Conservation (phyloP, 1,140 invertebrate species). For the Brachionus paranguensis region DNA sequence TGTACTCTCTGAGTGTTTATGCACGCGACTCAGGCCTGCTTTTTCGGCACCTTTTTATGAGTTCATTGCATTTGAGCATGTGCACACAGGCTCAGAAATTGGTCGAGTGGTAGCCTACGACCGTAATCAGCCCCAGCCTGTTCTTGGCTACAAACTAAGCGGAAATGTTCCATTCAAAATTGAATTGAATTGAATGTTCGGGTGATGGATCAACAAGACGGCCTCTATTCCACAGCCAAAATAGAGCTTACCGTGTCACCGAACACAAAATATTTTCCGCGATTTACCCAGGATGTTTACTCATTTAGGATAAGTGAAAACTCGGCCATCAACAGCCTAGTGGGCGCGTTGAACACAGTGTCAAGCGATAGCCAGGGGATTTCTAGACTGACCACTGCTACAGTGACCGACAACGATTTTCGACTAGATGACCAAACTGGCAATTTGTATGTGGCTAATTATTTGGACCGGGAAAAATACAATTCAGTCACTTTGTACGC, state of each 20-base stretch:
- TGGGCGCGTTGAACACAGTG: not conserved
- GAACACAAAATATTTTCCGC: constrained; percentile 11
- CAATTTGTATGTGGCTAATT: constrained; percentile 15
- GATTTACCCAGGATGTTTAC: constrained; percentile 27
- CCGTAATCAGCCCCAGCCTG: not conserved
- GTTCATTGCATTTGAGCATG: constrained; percentile 22
- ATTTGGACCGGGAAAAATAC: constrained; percentile 18
- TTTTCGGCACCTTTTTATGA: constrained; percentile 39
- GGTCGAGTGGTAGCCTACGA: not conserved
- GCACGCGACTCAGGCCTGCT: not conserved
- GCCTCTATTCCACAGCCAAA: constrained; percentile 1
- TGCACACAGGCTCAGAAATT: not conserved
- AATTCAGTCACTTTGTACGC: not conserved
- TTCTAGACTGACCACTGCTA: not conserved
- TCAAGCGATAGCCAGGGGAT: not conserved
- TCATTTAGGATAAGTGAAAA: constrained; percentile 17
- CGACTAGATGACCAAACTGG: constrained; percentile 15
- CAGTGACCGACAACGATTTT: not conserved
- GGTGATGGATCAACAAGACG: constrained; percentile 14
- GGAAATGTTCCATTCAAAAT: constrained; percentile 3
- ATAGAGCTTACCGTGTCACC: not conserved
- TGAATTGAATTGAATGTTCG: not conserved
- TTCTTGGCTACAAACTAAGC: not conserved
- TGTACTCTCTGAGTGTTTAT: not conserved
- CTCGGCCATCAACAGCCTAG: not conserved